phyloP scores from a whole-genome alignment of 1,140 invertebrate species.

The Sarcophaga bullata region DNA sequence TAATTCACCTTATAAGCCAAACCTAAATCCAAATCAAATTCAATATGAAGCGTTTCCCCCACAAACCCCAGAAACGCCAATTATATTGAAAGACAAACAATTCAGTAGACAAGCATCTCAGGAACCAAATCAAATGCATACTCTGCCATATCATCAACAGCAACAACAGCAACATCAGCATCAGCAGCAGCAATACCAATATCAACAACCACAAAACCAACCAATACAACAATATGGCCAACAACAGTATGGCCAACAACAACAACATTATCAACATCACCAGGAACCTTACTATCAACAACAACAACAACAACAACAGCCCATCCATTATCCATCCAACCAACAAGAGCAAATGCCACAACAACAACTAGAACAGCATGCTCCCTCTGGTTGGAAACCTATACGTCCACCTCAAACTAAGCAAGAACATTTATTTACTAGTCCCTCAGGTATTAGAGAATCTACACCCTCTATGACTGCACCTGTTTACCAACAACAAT shows the following conservation, averaged over 20 bases:
- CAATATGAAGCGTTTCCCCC: constrained; percentile 23
- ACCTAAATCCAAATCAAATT: neutral
- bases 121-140: constrained; percentile 16
- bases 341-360: neutral
- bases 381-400: constrained; percentile 55
- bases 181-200: constrained; percentile 41
- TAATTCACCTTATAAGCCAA: constrained; percentile 16
- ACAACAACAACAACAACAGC: constrained; percentile 42
- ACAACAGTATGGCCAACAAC: constrained; percentile 31
- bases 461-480: constrained; percentile 32
- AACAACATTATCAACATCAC: constrained; percentile 31
- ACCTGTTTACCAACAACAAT: constrained; percentile 46
- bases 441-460: constrained; percentile 7
- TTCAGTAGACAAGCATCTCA: constrained; percentile 25
- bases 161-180: constrained; percentile 46
- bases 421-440: neutral
- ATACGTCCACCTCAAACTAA: constrained; percentile 57
- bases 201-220: constrained; percentile 21
- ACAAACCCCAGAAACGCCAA: constrained; percentile 28
- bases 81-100: constrained; percentile 31
- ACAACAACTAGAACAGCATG: constrained; percentile 24
- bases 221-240: constrained; percentile 33
- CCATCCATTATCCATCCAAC: constrained; percentile 15
- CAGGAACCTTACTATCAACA: constrained; percentile 40
- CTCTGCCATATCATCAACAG: constrained; percentile 43